These are phyloP conservation scores for Urechis unicinctus DNA, from an alignment of 2,888 invertebrate genomes.

Conservation along the genomic window DNA sequence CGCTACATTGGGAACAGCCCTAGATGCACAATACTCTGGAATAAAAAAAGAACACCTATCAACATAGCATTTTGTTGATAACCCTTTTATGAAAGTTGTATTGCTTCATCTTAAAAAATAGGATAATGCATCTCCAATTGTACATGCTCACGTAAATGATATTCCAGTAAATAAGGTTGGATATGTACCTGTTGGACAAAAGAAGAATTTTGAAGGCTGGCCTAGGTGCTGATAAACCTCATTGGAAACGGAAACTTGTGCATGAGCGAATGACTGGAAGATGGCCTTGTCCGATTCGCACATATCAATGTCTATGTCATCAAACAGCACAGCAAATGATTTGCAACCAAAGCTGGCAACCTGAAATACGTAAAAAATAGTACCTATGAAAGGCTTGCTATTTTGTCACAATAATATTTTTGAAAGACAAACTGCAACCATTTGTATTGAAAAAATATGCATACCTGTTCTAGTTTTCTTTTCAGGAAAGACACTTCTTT, in stretches of 20 bases:
- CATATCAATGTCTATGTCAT: constrained; percentile 97
- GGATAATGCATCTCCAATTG: not conserved
- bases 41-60: constrained; percentile 3
- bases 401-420: no score
- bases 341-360: constrained; percentile 84
- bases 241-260: constrained; percentile 92
- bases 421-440: constrained; percentile 1
- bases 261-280: constrained; percentile 95
- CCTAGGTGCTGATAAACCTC: constrained; percentile 88
- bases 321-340: constrained; percentile 92
- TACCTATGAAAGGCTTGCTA: no score
- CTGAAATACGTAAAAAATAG: constrained; percentile 32
- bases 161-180: not conserved
- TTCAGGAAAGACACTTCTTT: constrained; percentile 75
- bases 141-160: not conserved
- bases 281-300: constrained; percentile 92
- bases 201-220: constrained; percentile 73
- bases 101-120: not conserved
- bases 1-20: constrained; percentile 84
- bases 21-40: constrained; percentile 83
- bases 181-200: constrained; percentile 76
- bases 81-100: no score
- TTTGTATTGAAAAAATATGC: not conserved
- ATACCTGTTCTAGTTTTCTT: constrained; percentile 87
- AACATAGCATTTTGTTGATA: no score